Evolutionary conservation across 2,113 vertebrate species (phyloP).

Genomic region (Phyllostomus hastatus): DNA sequence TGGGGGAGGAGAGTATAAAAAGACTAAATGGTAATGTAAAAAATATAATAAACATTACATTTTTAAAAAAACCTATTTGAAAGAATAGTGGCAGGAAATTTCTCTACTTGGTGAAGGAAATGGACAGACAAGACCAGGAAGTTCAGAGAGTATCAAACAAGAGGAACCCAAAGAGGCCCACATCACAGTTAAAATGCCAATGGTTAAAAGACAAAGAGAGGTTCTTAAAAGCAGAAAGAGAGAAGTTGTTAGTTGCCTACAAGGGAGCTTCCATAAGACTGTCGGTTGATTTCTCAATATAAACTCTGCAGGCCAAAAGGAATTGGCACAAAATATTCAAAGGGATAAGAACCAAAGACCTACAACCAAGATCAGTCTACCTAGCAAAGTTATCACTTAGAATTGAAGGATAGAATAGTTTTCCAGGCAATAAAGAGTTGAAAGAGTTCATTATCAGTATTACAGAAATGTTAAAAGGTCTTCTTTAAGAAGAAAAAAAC

Average conservation of each 20-base stretch:
- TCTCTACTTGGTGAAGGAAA: not conserved
- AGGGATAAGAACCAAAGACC: too few species aligned
- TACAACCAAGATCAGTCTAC: too few species aligned
- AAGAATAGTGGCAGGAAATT: not conserved
- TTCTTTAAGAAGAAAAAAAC: not conserved
- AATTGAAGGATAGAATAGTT: too few species aligned
- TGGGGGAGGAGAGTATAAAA: too few species aligned
- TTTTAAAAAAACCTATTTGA: not conserved
- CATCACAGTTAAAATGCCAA: not conserved
- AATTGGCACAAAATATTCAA: too few species aligned
- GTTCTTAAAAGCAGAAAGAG: not conserved
- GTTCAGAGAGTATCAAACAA: not conserved
- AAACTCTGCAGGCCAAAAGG: too few species aligned
- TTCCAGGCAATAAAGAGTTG: too few species aligned
- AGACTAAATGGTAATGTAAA: too few species aligned
- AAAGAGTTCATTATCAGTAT: not conserved
- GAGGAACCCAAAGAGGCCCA: not conserved
- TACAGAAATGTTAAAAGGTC: not conserved
- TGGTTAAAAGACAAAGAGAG: not conserved
- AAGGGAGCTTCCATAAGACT: not conserved
- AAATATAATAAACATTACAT: too few species aligned
- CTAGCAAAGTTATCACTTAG: too few species aligned
- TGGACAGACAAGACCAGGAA: not conserved
- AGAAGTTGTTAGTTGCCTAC: not conserved
- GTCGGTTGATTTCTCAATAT: too few species aligned